A percentile compares a stretch with the other conserved stretches of the same genome.
phyloP scores from a whole-genome alignment of 2,797 vertebrate species.

The Enteromius mattozi region DNA sequence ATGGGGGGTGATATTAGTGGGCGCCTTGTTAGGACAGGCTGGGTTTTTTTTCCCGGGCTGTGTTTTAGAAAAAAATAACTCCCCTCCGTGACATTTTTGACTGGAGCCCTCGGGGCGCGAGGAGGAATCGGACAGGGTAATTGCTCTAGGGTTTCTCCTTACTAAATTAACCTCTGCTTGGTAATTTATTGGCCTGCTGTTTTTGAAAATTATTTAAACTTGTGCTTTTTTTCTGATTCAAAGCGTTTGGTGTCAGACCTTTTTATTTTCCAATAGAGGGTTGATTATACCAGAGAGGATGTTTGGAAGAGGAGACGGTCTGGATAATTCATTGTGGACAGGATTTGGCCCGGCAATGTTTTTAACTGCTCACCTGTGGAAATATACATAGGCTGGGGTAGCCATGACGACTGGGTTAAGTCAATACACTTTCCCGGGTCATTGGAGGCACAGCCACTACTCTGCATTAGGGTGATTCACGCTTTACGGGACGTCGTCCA shows the following conservation, averaged over 20 bases:
- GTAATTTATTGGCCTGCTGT: slow-evolving; percentile 79
- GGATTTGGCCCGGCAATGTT: slow-evolving; percentile 47
- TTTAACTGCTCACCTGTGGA: slow-evolving; percentile 74
- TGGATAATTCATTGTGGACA: slow-evolving; percentile 68
- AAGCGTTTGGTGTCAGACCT: slow-evolving; percentile 31
- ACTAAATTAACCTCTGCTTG: slow-evolving; percentile 81
- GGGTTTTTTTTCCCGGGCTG: slow-evolving; percentile 69
- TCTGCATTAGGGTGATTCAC: slow-evolving; percentile 62
- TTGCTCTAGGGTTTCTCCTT: slow-evolving; percentile 77
- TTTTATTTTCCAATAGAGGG: slow-evolving; percentile 43
- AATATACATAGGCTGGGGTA: slow-evolving; percentile 65
- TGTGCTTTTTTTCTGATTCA: slow-evolving; percentile 69
- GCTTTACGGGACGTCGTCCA: slow-evolving; percentile 57
- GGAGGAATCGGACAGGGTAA: slow-evolving; percentile 79
- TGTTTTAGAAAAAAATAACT: slow-evolving; percentile 62
- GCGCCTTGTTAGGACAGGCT: slow-evolving; percentile 60
- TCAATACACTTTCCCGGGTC: slow-evolving; percentile 66
- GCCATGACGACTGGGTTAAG: slow-evolving; percentile 67
- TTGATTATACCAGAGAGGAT: slow-evolving; percentile 68
- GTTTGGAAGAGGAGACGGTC: slow-evolving; percentile 65
- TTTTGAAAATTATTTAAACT: slow-evolving; percentile 80
- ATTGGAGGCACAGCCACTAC: slow-evolving; percentile 63
- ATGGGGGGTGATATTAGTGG: slow-evolving; percentile 71
- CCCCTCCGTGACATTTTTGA: slow-evolving; percentile 78
- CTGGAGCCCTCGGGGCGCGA: slow-evolving; percentile 76